Base-by-base conservation (phyloP, 2,888 invertebrate genomes). In the Germaria angustata region DNA sequence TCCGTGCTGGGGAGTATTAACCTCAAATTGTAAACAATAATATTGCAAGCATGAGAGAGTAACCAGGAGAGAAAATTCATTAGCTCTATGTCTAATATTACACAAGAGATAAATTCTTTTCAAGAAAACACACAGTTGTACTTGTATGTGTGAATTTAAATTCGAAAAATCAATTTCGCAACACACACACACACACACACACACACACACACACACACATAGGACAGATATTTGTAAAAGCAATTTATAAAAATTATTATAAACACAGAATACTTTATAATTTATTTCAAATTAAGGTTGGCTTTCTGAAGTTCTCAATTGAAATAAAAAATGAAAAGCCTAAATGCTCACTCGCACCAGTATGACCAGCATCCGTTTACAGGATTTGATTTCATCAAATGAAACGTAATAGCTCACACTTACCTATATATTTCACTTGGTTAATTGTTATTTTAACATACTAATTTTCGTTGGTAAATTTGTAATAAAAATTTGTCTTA, bases 121-220 rank as follows among this genome's bases (percentile, higher is more conserved):
- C 7, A 24, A 76, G 34, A 63, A 36, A 57, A 49, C 17, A 76
- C 34, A 28, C 39, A 28, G 17, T n/a, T 36, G 53, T 57, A 49
- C 41, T 78, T 72, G 46, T 51, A 34, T 79, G 72, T 36, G 72
- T 49, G 51, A 69, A 24, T 76, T 46, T 66, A 78, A 82, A 63
- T 84, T 84, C 80, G 88, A 89, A 89, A 89, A 89, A 89, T 89
- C 88, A 89, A 89, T 89, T 89, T 89, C 87, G 86, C 88, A 89
- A 88, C 86, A 83, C 87, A 85, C 68, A 65, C 66, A 81, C n/a
- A n/a, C n/a, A n/a, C n/a, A n/a, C n/a, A n/a, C n/a, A n/a, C n/a
- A n/a, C n/a, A n/a, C n/a, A n/a, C n/a, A n/a, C n/a, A n/a, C n/a
- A n/a, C n/a, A n/a, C n/a, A n/a, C n/a, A n/a, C n/a, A 57, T 41